Conservation (phyloP, 2,113 vertebrate genomes). For the Apteryx owenii region DNA sequence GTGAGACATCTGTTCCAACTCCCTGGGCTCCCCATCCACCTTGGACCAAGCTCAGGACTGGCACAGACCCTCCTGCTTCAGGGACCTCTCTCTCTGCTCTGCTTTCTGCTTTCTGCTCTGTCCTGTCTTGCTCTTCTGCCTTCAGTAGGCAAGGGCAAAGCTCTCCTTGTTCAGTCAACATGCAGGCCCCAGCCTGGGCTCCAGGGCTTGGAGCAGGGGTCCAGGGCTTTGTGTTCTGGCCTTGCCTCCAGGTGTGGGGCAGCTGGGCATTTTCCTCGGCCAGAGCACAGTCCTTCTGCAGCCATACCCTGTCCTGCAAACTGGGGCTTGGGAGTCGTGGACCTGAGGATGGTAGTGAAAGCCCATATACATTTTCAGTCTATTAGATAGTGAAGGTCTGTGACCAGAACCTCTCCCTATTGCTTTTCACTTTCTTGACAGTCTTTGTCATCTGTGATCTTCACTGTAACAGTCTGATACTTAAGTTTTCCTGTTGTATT, state of each 20-base stretch:
- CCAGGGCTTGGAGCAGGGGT: not conserved
- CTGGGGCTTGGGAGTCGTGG: not conserved
- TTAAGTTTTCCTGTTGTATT: not conserved
- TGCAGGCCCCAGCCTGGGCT: not conserved
- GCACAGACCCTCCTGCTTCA: no score
- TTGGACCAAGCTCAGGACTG: no score
- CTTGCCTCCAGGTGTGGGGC: no score
- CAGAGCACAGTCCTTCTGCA: not conserved
- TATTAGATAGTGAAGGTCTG: not conserved
- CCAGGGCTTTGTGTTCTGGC: not conserved
- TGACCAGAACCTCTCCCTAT: not conserved
- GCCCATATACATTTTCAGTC: not conserved
- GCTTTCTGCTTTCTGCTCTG: no score
- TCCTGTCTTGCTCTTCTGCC: no score
- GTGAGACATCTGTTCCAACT: no score
- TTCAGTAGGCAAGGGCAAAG: not conserved
- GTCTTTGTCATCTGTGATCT: not conserved
- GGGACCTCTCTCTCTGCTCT: no score
- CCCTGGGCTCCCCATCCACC: no score
- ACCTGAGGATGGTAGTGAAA: not conserved
- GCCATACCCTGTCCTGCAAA: not conserved
- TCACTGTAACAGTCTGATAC: not conserved
- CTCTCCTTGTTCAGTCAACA: not conserved
- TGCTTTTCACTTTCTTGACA: not conserved
- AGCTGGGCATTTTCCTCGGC: not conserved